These are phyloP conservation scores for Clavelina lepadiformis DNA, from an alignment of 23 tunicate species.

Conservation along the genomic window DNA sequence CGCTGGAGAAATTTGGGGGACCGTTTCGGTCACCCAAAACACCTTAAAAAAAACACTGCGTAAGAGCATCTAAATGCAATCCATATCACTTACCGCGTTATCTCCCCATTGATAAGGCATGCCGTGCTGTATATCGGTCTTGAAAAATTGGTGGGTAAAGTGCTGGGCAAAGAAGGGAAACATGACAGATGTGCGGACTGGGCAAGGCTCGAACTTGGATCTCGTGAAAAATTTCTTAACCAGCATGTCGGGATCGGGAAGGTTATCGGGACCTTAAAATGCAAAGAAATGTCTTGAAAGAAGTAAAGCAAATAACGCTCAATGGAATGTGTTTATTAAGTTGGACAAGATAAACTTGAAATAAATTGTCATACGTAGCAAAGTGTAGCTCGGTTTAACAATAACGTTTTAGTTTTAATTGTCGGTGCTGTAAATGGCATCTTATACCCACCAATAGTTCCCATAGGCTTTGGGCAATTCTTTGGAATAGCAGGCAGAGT, in stretches of 20 bases:
- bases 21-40: too few species aligned
- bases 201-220: constrained; percentile 29
- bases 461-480: constrained; percentile 64
- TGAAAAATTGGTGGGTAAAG: constrained; percentile 53
- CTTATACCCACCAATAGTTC: constrained; percentile 24
- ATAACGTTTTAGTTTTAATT: neutral
- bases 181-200: constrained; percentile 18
- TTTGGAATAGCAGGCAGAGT: constrained; percentile 43
- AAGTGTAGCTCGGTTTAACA: too few species aligned
- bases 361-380: too few species aligned
- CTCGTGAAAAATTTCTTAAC: constrained; percentile 26
- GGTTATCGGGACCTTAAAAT: constrained; percentile 21
- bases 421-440: neutral
- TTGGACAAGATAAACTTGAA: too few species aligned
- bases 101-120: constrained; percentile 47
- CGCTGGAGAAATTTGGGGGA: too few species aligned
- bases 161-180: constrained; percentile 65
- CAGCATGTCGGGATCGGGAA: constrained; percentile 33
- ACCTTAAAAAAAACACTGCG: too few species aligned
- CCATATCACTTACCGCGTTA: constrained; percentile 21
- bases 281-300: too few species aligned
- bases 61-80: neutral
- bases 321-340: too few species aligned
- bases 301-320: too few species aligned
- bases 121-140: constrained; percentile 28